A percentile compares a stretch with the other conserved stretches of the same genome.
These are phyloP conservation scores for Geodia barretti DNA, from an alignment of 37 sponge, comb jelly and placozoan species.

Conservation along the genomic window DNA sequence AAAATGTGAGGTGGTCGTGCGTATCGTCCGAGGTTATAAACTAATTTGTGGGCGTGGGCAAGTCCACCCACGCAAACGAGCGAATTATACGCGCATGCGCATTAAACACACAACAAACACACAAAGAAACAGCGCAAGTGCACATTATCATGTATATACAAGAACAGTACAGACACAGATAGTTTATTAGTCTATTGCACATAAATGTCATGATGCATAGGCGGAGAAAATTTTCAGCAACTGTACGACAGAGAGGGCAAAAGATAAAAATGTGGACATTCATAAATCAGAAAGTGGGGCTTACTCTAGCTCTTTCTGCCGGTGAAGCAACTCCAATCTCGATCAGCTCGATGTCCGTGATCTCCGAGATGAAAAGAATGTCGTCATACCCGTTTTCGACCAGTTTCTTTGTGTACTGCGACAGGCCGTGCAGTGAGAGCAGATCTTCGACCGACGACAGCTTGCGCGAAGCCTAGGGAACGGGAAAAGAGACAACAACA, in stretches of 20 bases:
- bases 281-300: not conserved
- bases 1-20: too few relatives aligned
- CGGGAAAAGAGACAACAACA: not conserved
- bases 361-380: slow-evolving; percentile 52
- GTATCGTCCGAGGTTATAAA: too few relatives aligned
- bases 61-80: not conserved
- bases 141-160: too few relatives aligned
- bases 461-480: too few relatives aligned
- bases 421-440: slow-evolving; percentile 25
- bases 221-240: not conserved
- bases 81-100: not conserved
- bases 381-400: slow-evolving; percentile 73
- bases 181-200: too few relatives aligned
- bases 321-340: slow-evolving; percentile 40
- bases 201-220: slow-evolving; percentile 8
- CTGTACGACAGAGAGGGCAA: too few relatives aligned
- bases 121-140: too few relatives aligned
- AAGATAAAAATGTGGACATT: too few relatives aligned
- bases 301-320: slow-evolving; percentile 55
- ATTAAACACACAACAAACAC: too few relatives aligned
- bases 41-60: not conserved
- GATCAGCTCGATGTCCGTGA: slow-evolving; percentile 42
- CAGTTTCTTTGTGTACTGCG: slow-evolving; percentile 35
- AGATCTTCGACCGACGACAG: slow-evolving; percentile 33
- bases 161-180: too few relatives aligned